Base-by-base conservation (phyloP, 1,140 invertebrate genomes). In the Thaumatotibia leucotreta region DNA sequence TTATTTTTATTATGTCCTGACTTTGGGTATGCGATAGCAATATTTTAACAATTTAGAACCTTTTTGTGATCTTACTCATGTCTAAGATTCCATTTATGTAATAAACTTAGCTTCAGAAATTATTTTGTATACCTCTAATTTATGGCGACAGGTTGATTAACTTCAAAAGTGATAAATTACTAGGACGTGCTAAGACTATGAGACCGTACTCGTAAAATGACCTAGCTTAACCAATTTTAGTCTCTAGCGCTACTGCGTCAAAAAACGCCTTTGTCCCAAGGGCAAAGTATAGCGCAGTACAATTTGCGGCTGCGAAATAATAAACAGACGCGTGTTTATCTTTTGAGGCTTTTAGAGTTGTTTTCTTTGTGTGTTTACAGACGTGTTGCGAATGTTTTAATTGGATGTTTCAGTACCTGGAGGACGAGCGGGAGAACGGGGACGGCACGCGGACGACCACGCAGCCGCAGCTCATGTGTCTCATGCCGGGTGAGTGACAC, bases 391-490 rank as follows among this genome's bases (percentile, higher is more conserved):
- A 52, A 58, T 58, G 52, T 23, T 63, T 63, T 63, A 33, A 32
- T 35, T 62, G 5, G 22, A 22, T 45, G 20, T 88, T 91, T 54
- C 83, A 92, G 89, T 92, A 88, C 67, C 69, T 92, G 64, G 88
- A 88, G 49, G 88, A 90, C 64, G 91, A 92, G 62, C 72, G 89
- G 49, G 91, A 92, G 31, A 91, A 90, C 72, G 78, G 84, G 69
- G 89, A 90, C 66, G 89, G 89, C 31, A 81, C 89, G 50, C 80
- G 88, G 32, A 88, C 73, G 29, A 79, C 77, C 17, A 73, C 88
- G 31, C 86, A 88, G 61, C 91, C 91, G 9, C 91, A 92, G 64
- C 85, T 92, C 29, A 92, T 92, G 89, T 92, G 91, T 63, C 79
- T 92, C 14, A 92, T 92, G 91, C 91, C 91, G 54, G 91, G 91